These are phyloP conservation scores for Trichacis sp. DNA, from an alignment of 2,888 invertebrate species.

Conservation along the genomic window DNA sequence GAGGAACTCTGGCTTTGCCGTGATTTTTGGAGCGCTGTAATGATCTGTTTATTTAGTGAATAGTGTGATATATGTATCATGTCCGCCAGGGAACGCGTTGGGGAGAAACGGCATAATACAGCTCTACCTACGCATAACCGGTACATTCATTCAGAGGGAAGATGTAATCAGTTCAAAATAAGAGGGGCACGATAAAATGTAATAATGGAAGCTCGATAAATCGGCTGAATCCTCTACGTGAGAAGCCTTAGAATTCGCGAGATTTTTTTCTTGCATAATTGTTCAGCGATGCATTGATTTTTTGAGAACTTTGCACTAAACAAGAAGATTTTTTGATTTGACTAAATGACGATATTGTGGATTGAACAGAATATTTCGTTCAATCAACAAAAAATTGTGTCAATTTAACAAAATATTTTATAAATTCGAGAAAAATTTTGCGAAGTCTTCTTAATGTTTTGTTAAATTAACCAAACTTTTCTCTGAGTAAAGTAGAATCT, in stretches of 20 bases:
- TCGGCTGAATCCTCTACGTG: too few species aligned
- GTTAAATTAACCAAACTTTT: too few species aligned
- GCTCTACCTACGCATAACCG: conserved; percentile 25
- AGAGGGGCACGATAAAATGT: conserved; percentile 29
- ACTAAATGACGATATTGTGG: too few species aligned
- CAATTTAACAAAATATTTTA: too few species aligned
- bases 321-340: too few species aligned
- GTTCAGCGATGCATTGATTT: background rate
- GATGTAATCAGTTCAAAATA: conserved; percentile 40
- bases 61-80: conserved; percentile 1
- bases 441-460: too few species aligned
- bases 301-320: background rate
- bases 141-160: conserved; percentile 38
- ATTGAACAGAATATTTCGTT: too few species aligned
- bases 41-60: conserved; percentile 6
- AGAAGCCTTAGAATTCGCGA: conserved; percentile 16
- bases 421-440: too few species aligned
- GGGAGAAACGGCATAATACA: conserved; percentile 25
- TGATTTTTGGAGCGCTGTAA: background rate
- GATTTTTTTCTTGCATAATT: background rate
- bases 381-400: too few species aligned
- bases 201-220: conserved; percentile 34
- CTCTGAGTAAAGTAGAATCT: too few species aligned
- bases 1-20: too few species aligned
- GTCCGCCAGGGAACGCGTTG: conserved; percentile 21